Percentiles rank a stretch among this genome's conserved stretches.
phyloP scores from a whole-genome alignment of 2,113 vertebrate species.

The Pica pica region DNA sequence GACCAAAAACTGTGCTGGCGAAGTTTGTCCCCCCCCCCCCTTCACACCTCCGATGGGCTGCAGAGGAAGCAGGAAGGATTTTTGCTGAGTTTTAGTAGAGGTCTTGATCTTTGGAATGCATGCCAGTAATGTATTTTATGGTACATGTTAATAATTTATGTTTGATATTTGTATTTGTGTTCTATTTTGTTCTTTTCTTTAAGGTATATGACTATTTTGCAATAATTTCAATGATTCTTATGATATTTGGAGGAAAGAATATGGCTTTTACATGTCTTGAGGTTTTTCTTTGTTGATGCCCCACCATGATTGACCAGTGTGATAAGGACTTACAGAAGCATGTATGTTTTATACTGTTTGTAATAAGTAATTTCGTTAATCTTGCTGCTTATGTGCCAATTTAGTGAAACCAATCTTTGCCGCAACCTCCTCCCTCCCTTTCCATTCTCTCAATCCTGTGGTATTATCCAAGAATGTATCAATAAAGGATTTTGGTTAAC shows the following conservation, averaged over 20 bases:
- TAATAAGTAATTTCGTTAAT: conserved; percentile 85
- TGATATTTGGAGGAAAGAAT: conserved; percentile 70
- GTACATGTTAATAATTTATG: conserved; percentile 75
- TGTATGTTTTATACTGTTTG: conserved; percentile 87
- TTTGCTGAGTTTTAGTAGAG: conserved; percentile 67
- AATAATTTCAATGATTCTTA: conserved; percentile 77
- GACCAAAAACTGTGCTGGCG: conserved; percentile 84
- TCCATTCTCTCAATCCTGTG: conserved; percentile 78
- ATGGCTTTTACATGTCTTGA: conserved; percentile 78
- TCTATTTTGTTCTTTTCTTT: conserved; percentile 74
- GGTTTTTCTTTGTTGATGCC: conserved; percentile 75
- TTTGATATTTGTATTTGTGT: conserved; percentile 82
- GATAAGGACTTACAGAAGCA: conserved; percentile 76
- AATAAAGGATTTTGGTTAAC: conserved; percentile 87
- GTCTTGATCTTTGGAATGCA: conserved; percentile 79
- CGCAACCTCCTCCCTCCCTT: conserved; percentile 58
- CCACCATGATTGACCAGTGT: conserved; percentile 74
- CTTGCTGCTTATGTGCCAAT: conserved; percentile 87
- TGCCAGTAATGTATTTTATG: conserved; percentile 80
- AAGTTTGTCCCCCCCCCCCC: conserved; percentile 14
- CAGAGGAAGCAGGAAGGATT: conserved; percentile 48
- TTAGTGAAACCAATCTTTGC: conserved; percentile 77
- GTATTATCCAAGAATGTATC: conserved; percentile 86
- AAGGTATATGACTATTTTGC: conserved; percentile 76
- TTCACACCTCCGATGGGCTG: conserved; percentile 50